Percentiles rank a stretch among this genome's conserved stretches.
phyloP scores from a whole-genome alignment of 2,888 invertebrate species.

The Tetheella fluctuosa region DNA sequence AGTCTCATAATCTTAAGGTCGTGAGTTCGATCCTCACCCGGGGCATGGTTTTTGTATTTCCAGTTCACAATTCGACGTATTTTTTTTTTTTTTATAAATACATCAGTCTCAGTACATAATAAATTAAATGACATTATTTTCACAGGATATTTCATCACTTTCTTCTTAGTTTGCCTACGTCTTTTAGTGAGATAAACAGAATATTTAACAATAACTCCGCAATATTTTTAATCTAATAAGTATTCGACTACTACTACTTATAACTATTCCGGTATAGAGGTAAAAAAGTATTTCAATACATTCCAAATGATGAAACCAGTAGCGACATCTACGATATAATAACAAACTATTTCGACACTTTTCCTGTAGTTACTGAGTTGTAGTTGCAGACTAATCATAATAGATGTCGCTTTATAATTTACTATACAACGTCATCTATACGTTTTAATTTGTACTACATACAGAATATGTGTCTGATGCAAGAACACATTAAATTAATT shows the following conservation, averaged over 20 bases:
- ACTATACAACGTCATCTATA: constrained; percentile 17
- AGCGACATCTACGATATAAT: background rate
- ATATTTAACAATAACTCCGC: no score
- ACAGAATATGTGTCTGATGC: no score
- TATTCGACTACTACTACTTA: no score
- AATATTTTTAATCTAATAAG: no score
- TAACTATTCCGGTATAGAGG: no score
- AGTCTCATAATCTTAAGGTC: constrained; percentile 97
- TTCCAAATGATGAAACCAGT: background rate
- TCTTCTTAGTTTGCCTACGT: no score
- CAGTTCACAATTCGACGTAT: background rate
- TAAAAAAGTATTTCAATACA: background rate
- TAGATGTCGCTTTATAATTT: constrained; percentile 12
- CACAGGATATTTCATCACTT: no score
- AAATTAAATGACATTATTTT: no score
- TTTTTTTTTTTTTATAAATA: background rate
- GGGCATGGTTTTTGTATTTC: constrained; percentile 81
- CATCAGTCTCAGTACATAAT: no score
- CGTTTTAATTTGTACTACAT: constrained; percentile 9
- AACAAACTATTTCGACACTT: constrained; percentile 1
- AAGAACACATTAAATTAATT: background rate
- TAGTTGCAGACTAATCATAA: background rate
- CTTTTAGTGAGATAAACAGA: no score
- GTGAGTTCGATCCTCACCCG: constrained; percentile 98
- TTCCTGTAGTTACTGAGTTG: background rate